Conservation (phyloP, 2,113 vertebrate genomes). For the Actinemys pallida region DNA sequence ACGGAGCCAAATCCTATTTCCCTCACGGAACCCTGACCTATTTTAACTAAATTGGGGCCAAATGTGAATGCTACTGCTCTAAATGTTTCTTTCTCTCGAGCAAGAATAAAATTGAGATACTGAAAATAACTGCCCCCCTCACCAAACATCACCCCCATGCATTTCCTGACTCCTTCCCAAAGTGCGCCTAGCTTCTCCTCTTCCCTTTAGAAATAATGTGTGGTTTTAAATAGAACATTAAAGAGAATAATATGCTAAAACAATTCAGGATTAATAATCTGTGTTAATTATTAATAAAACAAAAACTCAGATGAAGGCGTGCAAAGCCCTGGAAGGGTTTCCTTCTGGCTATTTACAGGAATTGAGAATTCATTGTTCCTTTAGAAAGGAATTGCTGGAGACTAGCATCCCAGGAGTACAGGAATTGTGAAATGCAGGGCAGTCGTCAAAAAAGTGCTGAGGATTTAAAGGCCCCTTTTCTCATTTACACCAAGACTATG, state of each 20-base stretch:
- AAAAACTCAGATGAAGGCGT: constrained; percentile 16
- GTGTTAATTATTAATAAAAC: constrained; percentile 30
- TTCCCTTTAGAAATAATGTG: neutral
- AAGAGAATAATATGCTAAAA: neutral
- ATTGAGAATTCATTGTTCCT: neutral
- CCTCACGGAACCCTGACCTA: neutral
- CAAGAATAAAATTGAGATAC: constrained; percentile 39
- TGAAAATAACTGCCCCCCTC: neutral
- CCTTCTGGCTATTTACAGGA: neutral
- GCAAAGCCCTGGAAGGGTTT: constrained; percentile 4
- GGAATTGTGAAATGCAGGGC: neutral
- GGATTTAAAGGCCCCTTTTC: neutral
- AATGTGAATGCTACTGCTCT: constrained; percentile 45
- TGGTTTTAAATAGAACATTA: neutral
- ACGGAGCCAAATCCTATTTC: neutral
- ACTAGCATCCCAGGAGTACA: neutral
- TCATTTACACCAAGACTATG: neutral
- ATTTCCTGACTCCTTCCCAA: constrained; percentile 2
- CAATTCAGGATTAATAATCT: constrained; percentile 10
- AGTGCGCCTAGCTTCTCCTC: neutral
- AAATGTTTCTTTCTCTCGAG: constrained; percentile 41
- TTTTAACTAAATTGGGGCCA: constrained; percentile 37
- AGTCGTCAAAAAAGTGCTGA: neutral
- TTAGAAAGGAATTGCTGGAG: neutral
- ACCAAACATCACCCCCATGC: constrained; percentile 2